These are phyloP conservation scores for Siniperca chuatsi DNA, from an alignment of 2,113 vertebrate genomes.

Conservation along the genomic window DNA sequence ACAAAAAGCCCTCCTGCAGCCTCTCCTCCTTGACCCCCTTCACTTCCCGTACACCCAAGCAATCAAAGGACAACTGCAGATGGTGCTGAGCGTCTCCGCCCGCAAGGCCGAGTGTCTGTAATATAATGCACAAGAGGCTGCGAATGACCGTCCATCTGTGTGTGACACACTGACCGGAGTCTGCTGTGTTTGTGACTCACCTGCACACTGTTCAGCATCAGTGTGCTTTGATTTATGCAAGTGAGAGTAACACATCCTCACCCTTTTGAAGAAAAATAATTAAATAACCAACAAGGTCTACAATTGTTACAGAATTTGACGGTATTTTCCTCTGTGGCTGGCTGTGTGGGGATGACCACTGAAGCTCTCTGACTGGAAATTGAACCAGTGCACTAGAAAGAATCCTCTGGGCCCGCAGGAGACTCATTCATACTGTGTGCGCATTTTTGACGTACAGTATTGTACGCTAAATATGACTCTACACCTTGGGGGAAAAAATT, in stretches of 20 bases:
- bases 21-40: constrained; percentile 60
- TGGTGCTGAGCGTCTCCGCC: constrained; percentile 41
- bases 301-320: not conserved
- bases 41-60: constrained; percentile 41
- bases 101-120: constrained; percentile 26
- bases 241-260: not conserved
- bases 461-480: not conserved
- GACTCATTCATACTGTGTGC: not conserved
- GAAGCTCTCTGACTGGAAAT: not conserved
- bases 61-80: constrained; percentile 67
- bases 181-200: not conserved
- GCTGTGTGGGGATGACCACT: not conserved
- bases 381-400: not conserved
- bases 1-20: constrained; percentile 40
- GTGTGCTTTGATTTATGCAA: not conserved
- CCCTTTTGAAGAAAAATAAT: not conserved
- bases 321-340: not conserved
- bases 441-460: not conserved
- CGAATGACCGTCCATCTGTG: constrained; percentile 70
- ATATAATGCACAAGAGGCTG: constrained; percentile 39
- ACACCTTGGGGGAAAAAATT: no score
- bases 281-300: no score
- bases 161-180: constrained; percentile 55
- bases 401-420: not conserved
- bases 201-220: constrained; percentile 5